Evolutionary conservation across 1,140 invertebrate species (phyloP).

Genomic region (Achroia grisella): DNA sequence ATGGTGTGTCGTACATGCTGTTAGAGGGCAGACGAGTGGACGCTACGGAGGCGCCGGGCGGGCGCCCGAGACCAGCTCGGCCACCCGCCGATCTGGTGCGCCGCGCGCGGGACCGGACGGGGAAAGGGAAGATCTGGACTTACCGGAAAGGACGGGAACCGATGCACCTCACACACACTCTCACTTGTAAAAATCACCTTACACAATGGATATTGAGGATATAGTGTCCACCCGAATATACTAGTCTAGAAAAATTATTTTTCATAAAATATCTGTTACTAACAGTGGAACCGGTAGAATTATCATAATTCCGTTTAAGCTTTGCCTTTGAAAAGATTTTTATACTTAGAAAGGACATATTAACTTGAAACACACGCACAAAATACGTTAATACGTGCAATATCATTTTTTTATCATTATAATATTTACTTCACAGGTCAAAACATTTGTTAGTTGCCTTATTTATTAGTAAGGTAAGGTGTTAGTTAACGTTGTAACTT

Average conservation of each 20-base stretch:
- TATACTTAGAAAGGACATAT: conserved; percentile 48
- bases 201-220: conserved; percentile 25
- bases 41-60: conserved; percentile 32
- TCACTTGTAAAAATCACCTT: conserved; percentile 17
- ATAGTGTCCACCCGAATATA: conserved; percentile 44
- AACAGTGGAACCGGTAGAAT: background rate
- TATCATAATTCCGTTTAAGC: conserved; percentile 25
- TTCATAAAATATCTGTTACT: too few species aligned
- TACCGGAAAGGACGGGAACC: conserved; percentile 8
- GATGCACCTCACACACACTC: conserved; percentile 19
- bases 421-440: background rate
- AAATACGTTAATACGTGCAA: conserved; percentile 54
- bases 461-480: too few species aligned
- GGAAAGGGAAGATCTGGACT: conserved; percentile 24
- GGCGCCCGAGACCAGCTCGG: conserved; percentile 25
- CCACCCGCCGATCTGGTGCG: conserved; percentile 26
- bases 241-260: background rate
- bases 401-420: conserved; percentile 32
- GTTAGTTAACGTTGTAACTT: background rate
- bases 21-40: conserved; percentile 62
- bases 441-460: too few species aligned
- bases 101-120: conserved; percentile 16
- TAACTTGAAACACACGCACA: conserved; percentile 41
- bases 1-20: conserved; percentile 70
- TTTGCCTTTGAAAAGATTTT: conserved; percentile 43